These are phyloP conservation scores for Copsychus sechellarum DNA, from an alignment of 2,113 vertebrate species.

Conservation along the genomic window DNA sequence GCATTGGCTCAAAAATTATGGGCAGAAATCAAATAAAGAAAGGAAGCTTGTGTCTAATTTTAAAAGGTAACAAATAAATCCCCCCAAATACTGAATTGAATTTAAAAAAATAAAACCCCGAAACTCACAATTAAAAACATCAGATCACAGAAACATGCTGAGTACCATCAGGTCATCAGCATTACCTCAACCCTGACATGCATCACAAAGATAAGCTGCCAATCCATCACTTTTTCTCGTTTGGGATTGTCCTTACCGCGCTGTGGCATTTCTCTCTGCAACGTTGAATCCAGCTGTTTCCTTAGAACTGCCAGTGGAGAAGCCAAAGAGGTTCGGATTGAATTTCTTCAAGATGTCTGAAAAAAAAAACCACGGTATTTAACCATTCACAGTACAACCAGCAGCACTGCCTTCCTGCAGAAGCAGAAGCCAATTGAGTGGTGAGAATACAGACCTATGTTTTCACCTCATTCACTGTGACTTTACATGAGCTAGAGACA, in stretches of 20 bases:
- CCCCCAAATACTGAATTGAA: neutral
- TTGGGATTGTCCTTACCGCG: slow-evolving; percentile 71
- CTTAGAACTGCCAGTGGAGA: slow-evolving; percentile 74
- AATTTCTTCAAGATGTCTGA: slow-evolving; percentile 93
- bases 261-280: slow-evolving; percentile 78
- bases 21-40: neutral
- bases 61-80: neutral
- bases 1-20: neutral
- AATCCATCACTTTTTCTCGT: rapidly evolving
- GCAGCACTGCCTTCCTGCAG: rapidly evolving
- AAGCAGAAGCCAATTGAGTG: rapidly evolving
- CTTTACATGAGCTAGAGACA: neutral
- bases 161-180: neutral
- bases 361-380: neutral
- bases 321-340: slow-evolving; percentile 83
- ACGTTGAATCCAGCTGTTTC: slow-evolving; percentile 81
- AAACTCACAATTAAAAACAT: neutral
- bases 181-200: neutral
- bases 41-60: neutral
- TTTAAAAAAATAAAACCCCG: rapidly evolving
- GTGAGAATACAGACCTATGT: rapidly evolving
- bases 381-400: neutral
- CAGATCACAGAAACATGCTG: neutral
- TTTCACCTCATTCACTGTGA: neutral
- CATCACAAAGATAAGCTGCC: neutral